Conservation (phyloP, 1,140 invertebrate species). For the Patella vulgata region DNA sequence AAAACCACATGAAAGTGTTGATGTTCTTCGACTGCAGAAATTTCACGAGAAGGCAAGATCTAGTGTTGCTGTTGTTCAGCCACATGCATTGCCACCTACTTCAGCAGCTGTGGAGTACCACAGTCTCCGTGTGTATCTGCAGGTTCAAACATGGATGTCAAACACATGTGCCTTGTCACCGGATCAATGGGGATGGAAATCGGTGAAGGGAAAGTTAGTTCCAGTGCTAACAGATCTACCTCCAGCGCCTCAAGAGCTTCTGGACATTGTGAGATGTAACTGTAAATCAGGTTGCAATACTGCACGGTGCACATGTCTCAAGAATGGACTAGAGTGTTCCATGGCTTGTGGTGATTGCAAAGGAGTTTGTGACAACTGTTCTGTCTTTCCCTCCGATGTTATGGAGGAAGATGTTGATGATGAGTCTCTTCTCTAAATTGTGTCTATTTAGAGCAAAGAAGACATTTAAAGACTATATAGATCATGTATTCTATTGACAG, state of each 20-base stretch:
- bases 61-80: background rate
- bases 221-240: slow-evolving; percentile 2
- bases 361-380: no score
- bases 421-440: no score
- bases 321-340: slow-evolving; percentile 4
- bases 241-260: slow-evolving; percentile 10
- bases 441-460: no score
- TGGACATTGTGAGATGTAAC: no score
- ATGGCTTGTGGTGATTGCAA: slow-evolving; percentile 21
- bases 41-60: slow-evolving; percentile 2
- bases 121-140: slow-evolving; percentile 17
- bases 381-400: background rate
- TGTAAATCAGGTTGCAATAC: no score
- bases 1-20: slow-evolving; percentile 3
- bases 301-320: no score
- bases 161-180: background rate
- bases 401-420: slow-evolving; percentile 1
- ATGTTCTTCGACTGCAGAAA: background rate
- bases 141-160: slow-evolving; percentile 19
- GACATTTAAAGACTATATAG: no score
- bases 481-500: no score
- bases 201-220: background rate
- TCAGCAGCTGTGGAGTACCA: slow-evolving; percentile 16
- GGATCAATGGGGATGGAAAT: slow-evolving; percentile 2
- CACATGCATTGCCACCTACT: slow-evolving; percentile 19